Base-by-base conservation (phyloP, 2,797 vertebrate species). In the Peromyscus nudipes region DNA sequence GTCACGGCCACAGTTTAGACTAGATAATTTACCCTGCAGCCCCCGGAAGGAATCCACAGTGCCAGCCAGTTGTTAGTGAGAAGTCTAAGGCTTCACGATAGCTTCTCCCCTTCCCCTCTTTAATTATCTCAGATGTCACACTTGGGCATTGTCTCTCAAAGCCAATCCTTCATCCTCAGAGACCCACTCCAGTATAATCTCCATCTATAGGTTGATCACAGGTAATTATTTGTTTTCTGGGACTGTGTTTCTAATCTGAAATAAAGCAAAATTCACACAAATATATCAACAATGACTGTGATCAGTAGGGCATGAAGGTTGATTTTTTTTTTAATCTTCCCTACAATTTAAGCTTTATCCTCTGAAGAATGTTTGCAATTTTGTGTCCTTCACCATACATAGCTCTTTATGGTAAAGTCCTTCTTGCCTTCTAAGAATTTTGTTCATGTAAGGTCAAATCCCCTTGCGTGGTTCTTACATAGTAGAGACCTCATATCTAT, bases 71-170 rank as follows among this genome's bases (percentile, higher is more conserved):
- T 97, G 93, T 43, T 27, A 13, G 37, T 27, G 71, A 75, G 71
- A 37, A 25, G 11, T 43, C 37, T 92, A 84, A 3, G 95, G 81
- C 65, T 37, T 96, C 82, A 88, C 85, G 89, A 65, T 3, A 65
- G 62, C 37, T 93, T 73, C 75, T 10, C 85, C 65, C 64, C 40
- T 49, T n/a, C 37, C 40, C 92, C 88, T 82, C 64, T 96, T 91
- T 89, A 62, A 94, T 93, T 96, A 96, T 97, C 97, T 97, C 94
- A 97, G 98, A 98, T 97, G 89, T 86, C 85, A 97, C 92, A 96
- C 67, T 97, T 96, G 65, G 95, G 98, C 90, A 97, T 97, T 96
- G 92, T 98, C 97, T 98, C 98, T 97, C 96, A 98, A 97, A 97
- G 97, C 80, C 79, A 98, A 97, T 93, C 95, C 98, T 97, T 97